Evolutionary conservation across 2,888 invertebrate genomes (phyloP).

Genomic region (Patella ulyssiponensis): DNA sequence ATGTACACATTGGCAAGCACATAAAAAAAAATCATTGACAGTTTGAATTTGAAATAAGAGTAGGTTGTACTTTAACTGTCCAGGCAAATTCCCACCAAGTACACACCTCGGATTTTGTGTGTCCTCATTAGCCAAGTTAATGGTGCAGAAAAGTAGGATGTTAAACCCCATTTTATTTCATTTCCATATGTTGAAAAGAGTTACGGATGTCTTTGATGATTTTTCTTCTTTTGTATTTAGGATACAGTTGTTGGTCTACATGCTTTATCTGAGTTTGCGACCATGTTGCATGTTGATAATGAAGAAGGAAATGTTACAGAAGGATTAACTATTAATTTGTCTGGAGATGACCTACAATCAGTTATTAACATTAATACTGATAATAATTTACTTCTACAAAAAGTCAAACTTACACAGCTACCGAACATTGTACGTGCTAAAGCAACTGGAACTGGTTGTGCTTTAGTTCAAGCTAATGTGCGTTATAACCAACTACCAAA

Average conservation of each 20-base stretch:
- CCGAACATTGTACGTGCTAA: slow-evolving; percentile 43
- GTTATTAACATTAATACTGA: slow-evolving; percentile 27
- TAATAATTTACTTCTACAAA: slow-evolving; percentile 53
- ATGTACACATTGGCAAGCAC: too few relatives aligned
- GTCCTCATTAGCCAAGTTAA: too few relatives aligned
- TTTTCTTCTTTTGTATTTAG: slow-evolving; percentile 47
- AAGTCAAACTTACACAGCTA: slow-evolving; percentile 24
- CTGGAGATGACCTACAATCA: slow-evolving; percentile 29
- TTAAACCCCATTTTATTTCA: too few relatives aligned
- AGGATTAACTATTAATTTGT: slow-evolving; percentile 32
- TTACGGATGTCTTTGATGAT: neutral
- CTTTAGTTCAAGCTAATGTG: slow-evolving; percentile 62
- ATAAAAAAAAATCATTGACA: too few relatives aligned
- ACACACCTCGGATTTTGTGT: too few relatives aligned
- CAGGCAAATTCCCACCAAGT: too few relatives aligned
- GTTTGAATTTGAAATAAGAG: too few relatives aligned
- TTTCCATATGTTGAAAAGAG: too few relatives aligned
- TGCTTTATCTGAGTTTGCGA: slow-evolving; percentile 66
- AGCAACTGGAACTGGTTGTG: slow-evolving; percentile 59
- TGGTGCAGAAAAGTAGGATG: too few relatives aligned
- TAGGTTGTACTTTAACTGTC: too few relatives aligned
- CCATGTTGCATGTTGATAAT: slow-evolving; percentile 27
- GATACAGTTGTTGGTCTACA: slow-evolving; percentile 72
- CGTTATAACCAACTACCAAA: slow-evolving; percentile 55
- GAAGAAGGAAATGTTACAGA: slow-evolving; percentile 44